Base-by-base conservation (phyloP, 37 sponge, comb jelly and placozoan species). In the Cliona cf. orientalis region DNA sequence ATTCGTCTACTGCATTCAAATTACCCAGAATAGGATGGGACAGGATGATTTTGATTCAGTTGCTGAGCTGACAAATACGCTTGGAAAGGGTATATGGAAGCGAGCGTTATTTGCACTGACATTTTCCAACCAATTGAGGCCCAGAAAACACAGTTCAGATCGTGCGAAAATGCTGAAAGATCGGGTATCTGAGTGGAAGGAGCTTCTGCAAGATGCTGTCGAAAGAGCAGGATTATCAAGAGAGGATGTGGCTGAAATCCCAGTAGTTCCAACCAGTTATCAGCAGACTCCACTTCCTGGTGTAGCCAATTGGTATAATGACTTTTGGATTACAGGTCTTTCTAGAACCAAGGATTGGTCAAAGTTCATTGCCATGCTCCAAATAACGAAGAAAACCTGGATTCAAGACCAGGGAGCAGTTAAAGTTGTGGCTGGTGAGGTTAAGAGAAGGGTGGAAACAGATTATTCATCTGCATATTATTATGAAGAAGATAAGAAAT, bases 261-360 rank as follows among this genome's bases (percentile, higher is more conserved):
- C 71, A 28, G 71, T 71, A 5, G 36, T 71, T 23, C 71, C 71
- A 44, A 21, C 40, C 3, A 43, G 71, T 26, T 71, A 71, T 26
- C n/a, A 31, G 5, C 7, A 42, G 11, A 42, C n/a, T 23, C 46
- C 71, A 5, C 71, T 71, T 19, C 46, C 71, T 21, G 12, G 11
- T 11, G 22, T 28, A 11, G 36, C 32, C 3, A 7, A 43, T 29
- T 71, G 71, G 46, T 71, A 26, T 23, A 44, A 25, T 5, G 4
- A 9, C 3, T 71, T 71, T 71, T 71, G 71, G 71, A 40, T 11
- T 41, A 34, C 36, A 66, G 34, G 67, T 21, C 14, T 66, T 35
- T 38, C 35, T 2, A 66, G 37, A 66, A 66, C 19, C 7, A 29
- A 19, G 40, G 34, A 39, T 19, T 7, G 34, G 40, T 66, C 67